These are phyloP conservation scores for Cavia porcellus DNA, from an alignment of 2,113 vertebrate species.

Conservation along the genomic window DNA sequence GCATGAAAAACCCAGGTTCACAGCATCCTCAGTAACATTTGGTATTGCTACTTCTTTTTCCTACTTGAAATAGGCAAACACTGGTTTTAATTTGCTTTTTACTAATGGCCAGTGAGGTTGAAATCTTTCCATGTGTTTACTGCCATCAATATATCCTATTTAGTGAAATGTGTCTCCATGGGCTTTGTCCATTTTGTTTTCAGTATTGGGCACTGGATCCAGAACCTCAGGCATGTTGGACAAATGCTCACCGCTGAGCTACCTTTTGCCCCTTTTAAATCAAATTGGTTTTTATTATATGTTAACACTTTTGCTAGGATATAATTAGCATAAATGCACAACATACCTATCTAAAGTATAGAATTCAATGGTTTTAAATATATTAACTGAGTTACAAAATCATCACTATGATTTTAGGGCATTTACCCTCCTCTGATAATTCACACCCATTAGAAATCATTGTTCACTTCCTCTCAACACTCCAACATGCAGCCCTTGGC, in stretches of 20 bases:
- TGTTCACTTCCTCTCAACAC: neutral
- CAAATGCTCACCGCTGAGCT: neutral
- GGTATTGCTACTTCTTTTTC: neutral
- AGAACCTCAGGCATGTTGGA: neutral
- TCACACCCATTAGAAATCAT: neutral
- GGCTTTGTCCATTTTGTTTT: neutral
- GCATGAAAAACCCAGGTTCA: neutral
- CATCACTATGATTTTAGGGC: constrained; percentile 11
- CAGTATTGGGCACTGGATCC: neutral
- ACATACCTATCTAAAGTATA: neutral
- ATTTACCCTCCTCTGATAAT: constrained; percentile 35
- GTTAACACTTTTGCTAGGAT: neutral
- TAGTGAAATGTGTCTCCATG: neutral
- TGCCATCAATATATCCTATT: neutral
- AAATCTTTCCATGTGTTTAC: neutral
- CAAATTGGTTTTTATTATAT: neutral
- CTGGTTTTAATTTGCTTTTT: constrained; percentile 55
- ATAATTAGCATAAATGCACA: neutral
- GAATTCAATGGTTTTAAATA: neutral
- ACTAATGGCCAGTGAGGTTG: constrained; percentile 13
- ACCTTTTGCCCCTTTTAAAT: constrained; percentile 30
- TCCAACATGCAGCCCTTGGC: neutral
- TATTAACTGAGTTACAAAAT: neutral
- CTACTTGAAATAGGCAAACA: neutral
- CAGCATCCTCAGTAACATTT: neutral